A percentile compares a stretch with the other conserved stretches of the same genome.
Evolutionary conservation across 1,140 invertebrate species (phyloP).

Genomic region (Macrocentrus cingulum): DNA sequence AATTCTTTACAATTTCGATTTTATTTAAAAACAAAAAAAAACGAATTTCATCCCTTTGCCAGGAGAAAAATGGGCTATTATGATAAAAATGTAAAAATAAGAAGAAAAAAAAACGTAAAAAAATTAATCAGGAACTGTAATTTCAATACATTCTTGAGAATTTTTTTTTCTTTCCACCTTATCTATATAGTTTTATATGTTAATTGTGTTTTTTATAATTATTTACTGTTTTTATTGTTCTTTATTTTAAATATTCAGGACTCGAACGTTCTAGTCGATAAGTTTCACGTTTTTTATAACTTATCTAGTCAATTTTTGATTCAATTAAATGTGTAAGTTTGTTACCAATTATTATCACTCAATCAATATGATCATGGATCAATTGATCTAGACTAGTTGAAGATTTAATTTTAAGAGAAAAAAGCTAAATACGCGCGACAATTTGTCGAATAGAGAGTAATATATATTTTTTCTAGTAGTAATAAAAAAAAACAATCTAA

Average conservation of each 20-base stretch:
- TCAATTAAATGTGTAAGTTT: conserved; percentile 3
- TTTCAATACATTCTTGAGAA: no score
- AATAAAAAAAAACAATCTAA: no score
- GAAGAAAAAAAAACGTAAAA: no score
- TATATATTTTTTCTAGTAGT: conserved; percentile 15
- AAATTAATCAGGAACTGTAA: no score
- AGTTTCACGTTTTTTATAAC: background rate
- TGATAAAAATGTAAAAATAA: no score
- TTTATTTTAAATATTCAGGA: background rate
- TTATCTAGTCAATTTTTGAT: conserved; percentile 39
- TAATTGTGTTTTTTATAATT: conserved; percentile 3
- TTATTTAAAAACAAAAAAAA: no score
- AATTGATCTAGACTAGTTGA: conserved; percentile 8
- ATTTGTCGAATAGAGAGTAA: background rate
- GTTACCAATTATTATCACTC: conserved; percentile 22
- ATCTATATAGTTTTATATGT: background rate
- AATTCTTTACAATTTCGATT: no score
- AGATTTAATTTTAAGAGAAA: background rate
- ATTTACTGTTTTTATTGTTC: background rate
- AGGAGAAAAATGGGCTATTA: no score
- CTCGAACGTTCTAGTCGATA: background rate
- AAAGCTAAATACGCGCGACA: conserved; percentile 8
- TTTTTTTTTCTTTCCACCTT: no score
- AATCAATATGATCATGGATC: background rate
- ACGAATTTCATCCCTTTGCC: no score